A percentile compares a stretch with the other conserved stretches of the same genome.
These are phyloP conservation scores for Graptemys geographica DNA, from an alignment of 2,797 vertebrate genomes.

Conservation along the genomic window DNA sequence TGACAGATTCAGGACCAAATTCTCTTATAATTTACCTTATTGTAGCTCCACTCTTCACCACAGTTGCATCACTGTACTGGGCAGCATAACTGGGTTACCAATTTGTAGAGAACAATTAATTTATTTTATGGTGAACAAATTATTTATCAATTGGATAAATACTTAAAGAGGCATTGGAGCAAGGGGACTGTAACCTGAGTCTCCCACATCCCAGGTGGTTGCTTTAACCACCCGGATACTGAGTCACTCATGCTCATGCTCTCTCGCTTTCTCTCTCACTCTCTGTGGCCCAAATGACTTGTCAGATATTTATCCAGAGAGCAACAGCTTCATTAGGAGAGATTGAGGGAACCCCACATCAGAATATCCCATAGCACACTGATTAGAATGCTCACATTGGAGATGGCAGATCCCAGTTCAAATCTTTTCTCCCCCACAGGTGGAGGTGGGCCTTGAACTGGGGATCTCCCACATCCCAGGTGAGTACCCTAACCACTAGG, in stretches of 20 bases:
- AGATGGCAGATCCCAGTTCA: neutral
- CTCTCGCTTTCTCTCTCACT: too few relatives aligned
- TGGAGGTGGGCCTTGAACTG: neutral
- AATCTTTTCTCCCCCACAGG: neutral
- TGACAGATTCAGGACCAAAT: rapidly evolving
- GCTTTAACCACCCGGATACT: too few relatives aligned
- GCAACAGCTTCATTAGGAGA: neutral
- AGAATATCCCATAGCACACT: neutral
- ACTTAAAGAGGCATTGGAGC: too few relatives aligned
- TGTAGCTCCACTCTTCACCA: rapidly evolving
- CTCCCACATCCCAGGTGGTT: too few relatives aligned
- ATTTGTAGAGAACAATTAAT: too few relatives aligned
- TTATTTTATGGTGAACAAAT: too few relatives aligned
- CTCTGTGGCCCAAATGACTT: too few relatives aligned
- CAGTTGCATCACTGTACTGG: neutral
- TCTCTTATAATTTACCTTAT: neutral
- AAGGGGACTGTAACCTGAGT: too few relatives aligned
- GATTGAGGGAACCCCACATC: neutral
- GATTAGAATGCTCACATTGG: neutral
- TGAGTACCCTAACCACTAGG: neutral
- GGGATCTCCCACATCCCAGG: neutral
- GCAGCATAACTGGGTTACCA: neutral
- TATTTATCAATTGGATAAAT: too few relatives aligned
- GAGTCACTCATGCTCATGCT: too few relatives aligned
- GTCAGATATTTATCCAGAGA: neutral